Base-by-base conservation (phyloP, 2,113 vertebrate genomes). In the Tonatia bakeri region DNA sequence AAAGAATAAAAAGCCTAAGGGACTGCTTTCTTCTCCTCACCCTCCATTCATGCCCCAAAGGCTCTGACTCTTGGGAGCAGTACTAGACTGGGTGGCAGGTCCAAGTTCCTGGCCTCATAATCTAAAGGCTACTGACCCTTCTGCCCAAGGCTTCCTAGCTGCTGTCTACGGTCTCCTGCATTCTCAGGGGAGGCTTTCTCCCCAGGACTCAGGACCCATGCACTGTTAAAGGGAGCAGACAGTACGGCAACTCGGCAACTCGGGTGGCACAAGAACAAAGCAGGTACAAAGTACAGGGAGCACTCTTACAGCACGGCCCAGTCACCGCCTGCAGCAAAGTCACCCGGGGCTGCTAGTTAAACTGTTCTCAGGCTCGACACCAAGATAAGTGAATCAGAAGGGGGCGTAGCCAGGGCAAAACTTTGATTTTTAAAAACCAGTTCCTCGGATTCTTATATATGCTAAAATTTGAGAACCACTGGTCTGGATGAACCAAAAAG, bases 401-500 rank as follows among this genome's bases (percentile, higher is more conserved):
- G 76, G 2, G 80, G 7, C 3, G 7, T 20, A 16, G 17, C 38
- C n/a, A 22, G 24, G 15, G 5, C 31, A 59, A 65, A 93, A 75
- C 43, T 20, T 76, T 80, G 82, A 84, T 64, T 70, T 92, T 61
- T 38, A 22, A 20, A 85, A 73, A 90, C 20, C 91, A 87, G 24
- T 59, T 83, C 69, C 67, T 36, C 26, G 65, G 61, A 80, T 86
- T 90, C 36, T 70, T 76, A 90, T 4, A 65, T 3, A 89, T 11
- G 70, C 50, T 93, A 85, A 83, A 92, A 70, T 61, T 75, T 94
- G 43, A 96, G 81, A 95, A 80, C 52, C 26, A 96, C n/a, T 59
- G 69, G 64, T 82, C 75, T 4, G 13, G 72, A 96, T 96, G 95
- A 94, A 96, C 83, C 47, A 97, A 92, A 96, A 97, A 97, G 89